phyloP scores from a whole-genome alignment of 2,888 invertebrate species.

The Ochropacha duplaris region DNA sequence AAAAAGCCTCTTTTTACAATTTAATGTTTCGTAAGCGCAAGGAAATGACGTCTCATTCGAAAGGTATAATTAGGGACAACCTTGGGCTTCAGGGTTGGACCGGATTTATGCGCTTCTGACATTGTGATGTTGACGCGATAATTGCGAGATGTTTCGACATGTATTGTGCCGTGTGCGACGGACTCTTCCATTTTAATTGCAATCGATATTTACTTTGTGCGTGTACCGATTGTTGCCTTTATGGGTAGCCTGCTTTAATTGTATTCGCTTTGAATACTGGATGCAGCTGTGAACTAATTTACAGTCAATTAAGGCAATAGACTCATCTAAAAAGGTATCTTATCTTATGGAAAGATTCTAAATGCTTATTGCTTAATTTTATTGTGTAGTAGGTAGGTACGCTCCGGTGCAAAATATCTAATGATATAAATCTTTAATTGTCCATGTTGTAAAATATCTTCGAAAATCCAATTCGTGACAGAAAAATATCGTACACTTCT shows the following conservation, averaged over 20 bases:
- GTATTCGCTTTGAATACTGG: neutral
- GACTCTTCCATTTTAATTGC: slow-evolving; percentile 8
- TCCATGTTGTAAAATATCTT: too few species aligned
- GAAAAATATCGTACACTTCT: too few species aligned
- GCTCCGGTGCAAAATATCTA: too few species aligned
- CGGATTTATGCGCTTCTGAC: slow-evolving; percentile 65
- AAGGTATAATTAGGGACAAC: slow-evolving; percentile 80
- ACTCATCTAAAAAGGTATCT: neutral
- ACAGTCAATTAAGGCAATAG: neutral
- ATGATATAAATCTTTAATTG: too few species aligned
- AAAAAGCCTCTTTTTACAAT: slow-evolving; percentile 76
- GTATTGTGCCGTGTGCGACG: slow-evolving; percentile 25
- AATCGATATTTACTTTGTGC: slow-evolving; percentile 4
- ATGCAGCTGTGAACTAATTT: slow-evolving; percentile 1
- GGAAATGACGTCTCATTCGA: slow-evolving; percentile 82
- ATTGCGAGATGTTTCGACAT: slow-evolving; percentile 70
- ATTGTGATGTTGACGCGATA: slow-evolving; percentile 63
- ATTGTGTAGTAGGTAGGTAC: too few species aligned
- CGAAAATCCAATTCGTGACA: too few species aligned
- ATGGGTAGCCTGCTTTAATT: neutral
- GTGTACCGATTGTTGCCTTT: neutral
- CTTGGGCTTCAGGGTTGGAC: slow-evolving; percentile 68
- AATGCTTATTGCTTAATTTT: neutral
- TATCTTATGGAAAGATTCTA: neutral
- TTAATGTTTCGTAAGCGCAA: slow-evolving; percentile 80